Evolutionary conservation across 2,797 vertebrate species (phyloP), one percentile per base, ranked within the genome.

Genomic region (Pseudochromis fuscus): DNA sequence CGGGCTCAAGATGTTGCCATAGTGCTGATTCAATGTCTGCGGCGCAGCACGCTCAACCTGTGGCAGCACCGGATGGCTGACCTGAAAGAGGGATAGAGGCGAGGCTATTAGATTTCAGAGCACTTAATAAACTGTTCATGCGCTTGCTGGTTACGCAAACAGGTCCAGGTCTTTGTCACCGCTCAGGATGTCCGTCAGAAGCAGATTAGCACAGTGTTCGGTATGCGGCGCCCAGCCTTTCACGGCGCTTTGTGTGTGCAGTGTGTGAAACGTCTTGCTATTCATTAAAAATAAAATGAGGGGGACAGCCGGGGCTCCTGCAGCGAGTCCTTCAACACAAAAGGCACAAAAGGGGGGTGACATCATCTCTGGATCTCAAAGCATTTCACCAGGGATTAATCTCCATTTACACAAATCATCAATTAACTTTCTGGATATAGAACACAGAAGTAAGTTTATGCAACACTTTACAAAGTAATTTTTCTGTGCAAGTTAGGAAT

Each of bases 271-370:
- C 18, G 58, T 82, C 82, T 79, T 71, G 77, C 87, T 73, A 85
- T 90, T 93, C 82, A 87, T 67, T 59, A 33, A 53, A 44, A 67
- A 73, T 67, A 65, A 85, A 85, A 86, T 57, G 82, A 82, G 76
- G 79, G 74, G 77, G 83, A 79, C 80, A 52, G 84, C 77, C 81
- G 31, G 65, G 79, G 56, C 70, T 87, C 86, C 77, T 65, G 75
- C 55, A 31, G 81, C 3, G 59, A 68, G 35, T n/a, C 63, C 48
- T 48, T n/a, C 3, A 11, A 40, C 72, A 85, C 75, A 88, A 88
- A 87, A 60, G 58, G 28, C 68, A 86, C 69, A 70, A 60, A 65
- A 66, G 61, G 55, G n/a, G 71, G 68, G 87, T 92, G 92, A 94
- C 90, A 85, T 92, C 92, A 93, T 83, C 75, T 6, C 28, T 61